Base-by-base conservation (phyloP, 2,113 vertebrate genomes). In the Laterallus jamaicensis region DNA sequence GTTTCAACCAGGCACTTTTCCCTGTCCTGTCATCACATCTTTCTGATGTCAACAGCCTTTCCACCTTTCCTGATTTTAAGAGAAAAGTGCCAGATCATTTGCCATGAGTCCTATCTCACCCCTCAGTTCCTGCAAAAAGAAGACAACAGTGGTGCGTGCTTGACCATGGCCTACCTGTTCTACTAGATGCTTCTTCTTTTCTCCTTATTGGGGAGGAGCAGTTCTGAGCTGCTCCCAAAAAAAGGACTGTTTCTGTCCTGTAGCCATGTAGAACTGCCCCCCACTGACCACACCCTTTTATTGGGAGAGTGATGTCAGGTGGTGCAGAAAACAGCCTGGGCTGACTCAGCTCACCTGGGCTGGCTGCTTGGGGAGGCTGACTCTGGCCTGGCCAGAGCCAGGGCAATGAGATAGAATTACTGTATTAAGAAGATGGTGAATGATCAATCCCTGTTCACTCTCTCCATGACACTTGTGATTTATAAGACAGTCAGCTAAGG, bases 141-240 rank as follows among this genome's bases (percentile, higher is more conserved):
- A 15, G 19, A 71, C 47, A 82, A 42, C 13, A 0, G 1, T 50
- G 10, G 22, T 3, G 2, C 19, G 22, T 3, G 2, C 19, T 89
- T 55, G 21, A 40, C 22, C 37, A 12, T 2, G 1, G 31, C 59
- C n/a, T 52, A 0, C 26, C 10, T 75, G 28, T 75, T 63, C 62
- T 82, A 24, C 31, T 17, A 55, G 7, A 35, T 54, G 18, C 66
- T 18, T 54, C 31, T 21, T 68, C 50, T 74, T n/a, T 56, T 75
- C 58, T 85, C 16, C 52, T 44, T 13, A 8, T 19, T 47, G 44
- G 44, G 18, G 44, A 47, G 17, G 44, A 17, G 17, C 44, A 47
- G 44, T 18, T 47, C 44, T 47, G 44, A 47, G 44, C 44, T 47
- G 44, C 44, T 47, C 44, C 44, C 44, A 47, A 47, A 47, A 47